Conservation (phyloP, 2,797 vertebrate genomes). For the Melanogrammus aeglefinus region DNA sequence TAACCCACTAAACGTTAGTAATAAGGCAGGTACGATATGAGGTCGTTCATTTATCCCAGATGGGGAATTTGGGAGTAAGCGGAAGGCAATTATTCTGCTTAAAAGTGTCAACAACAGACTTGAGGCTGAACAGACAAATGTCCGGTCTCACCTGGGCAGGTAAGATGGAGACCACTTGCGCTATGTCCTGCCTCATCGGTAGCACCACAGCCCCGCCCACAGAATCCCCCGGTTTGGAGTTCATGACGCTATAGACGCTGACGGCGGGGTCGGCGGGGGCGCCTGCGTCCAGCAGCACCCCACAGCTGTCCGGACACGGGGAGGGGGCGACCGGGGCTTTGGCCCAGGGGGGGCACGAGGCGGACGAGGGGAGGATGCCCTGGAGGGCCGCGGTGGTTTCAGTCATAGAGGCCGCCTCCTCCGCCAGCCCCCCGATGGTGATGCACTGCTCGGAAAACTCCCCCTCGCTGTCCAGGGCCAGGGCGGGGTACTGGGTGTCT, state of each 20-base stretch:
- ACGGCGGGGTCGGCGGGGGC: constrained; percentile 69
- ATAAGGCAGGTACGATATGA: not conserved
- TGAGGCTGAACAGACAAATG: not conserved
- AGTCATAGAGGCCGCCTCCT: constrained; percentile 59
- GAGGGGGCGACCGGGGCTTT: not conserved
- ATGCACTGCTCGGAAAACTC: constrained; percentile 78
- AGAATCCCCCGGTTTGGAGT: constrained; percentile 74
- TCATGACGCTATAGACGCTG: constrained; percentile 67
- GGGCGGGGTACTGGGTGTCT: constrained; percentile 63
- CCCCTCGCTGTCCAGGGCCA: constrained; percentile 66
- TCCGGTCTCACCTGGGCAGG: constrained; percentile 65
- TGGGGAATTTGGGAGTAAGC: too few species aligned
- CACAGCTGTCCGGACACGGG: not conserved
- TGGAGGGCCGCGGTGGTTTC: constrained; percentile 54
- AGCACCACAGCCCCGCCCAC: constrained; percentile 38
- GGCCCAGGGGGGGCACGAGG: constrained; percentile 44
- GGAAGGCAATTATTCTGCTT: not conserved
- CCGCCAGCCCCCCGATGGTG: constrained; percentile 71
- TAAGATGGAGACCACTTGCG: constrained; percentile 73
- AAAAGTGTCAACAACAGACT: not conserved
- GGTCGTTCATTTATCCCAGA: too few species aligned
- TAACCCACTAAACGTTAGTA: not conserved
- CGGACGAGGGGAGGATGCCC: constrained; percentile 56
- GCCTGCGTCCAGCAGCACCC: constrained; percentile 63
- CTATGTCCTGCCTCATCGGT: constrained; percentile 61